These are phyloP conservation scores for Brachionus koreanus DNA, from an alignment of 1,140 invertebrate genomes.

Conservation along the genomic window DNA sequence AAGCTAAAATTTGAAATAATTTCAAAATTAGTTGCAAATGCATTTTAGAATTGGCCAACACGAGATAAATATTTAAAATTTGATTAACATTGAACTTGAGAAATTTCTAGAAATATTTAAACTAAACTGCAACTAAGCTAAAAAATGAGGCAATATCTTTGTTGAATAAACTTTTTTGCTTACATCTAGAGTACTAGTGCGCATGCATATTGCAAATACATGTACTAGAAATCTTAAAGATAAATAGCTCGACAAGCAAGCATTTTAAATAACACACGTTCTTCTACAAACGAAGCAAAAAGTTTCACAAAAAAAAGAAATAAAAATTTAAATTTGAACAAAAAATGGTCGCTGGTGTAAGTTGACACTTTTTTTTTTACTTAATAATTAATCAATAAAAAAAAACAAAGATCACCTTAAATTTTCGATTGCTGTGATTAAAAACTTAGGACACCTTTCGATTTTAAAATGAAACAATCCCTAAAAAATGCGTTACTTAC, in stretches of 20 bases:
- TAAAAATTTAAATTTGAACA: background rate
- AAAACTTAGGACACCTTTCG: conserved; percentile 43
- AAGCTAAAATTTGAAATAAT: background rate
- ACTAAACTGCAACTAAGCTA: conserved; percentile 17
- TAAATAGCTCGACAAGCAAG: background rate
- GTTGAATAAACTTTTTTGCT: background rate
- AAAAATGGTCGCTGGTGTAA: conserved; percentile 44
- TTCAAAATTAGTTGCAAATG: background rate
- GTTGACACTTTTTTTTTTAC: background rate
- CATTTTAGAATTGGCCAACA: background rate
- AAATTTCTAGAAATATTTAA: conserved; percentile 29
- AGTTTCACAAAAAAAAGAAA: conserved; percentile 1
- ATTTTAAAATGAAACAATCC: conserved; percentile 15
- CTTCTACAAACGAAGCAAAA: background rate
- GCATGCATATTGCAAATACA: background rate
- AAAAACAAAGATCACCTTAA: conserved; percentile 9
- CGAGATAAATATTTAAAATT: background rate
- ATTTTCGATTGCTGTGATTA: conserved; percentile 43
- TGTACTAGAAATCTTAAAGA: background rate
- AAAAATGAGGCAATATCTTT: background rate
- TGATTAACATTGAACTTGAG: conserved; percentile 8
- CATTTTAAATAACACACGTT: conserved; percentile 26
- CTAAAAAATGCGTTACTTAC: conserved; percentile 40
- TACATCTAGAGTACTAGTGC: background rate
- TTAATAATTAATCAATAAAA: background rate